These are phyloP conservation scores for human DNA, from an alignment of 2,113 vertebrate species.

Conservation along the genomic window GRCh38 chr1:81525501-81526000, in stretches of 20 bases:
- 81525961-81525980: neutral
- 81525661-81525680: neutral
- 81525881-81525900: neutral
- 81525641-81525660: slow-evolving; percentile 18
- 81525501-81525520: no score
- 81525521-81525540: no score
- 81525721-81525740: neutral
- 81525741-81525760: neutral
- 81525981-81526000: neutral
- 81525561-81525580: no score
- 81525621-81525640: neutral
- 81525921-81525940: neutral
- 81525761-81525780: neutral
- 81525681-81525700: neutral
- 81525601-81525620: no score
- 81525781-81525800: neutral
- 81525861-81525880: slow-evolving; percentile 3
- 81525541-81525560: no score
- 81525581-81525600: no score
- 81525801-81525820: neutral
- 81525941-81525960: neutral
- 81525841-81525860: neutral
- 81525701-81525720: neutral
- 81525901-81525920: neutral
- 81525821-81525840: neutral